Conservation (phyloP, 2,888 invertebrate genomes). For the Hipparchia sbordonii region DNA sequence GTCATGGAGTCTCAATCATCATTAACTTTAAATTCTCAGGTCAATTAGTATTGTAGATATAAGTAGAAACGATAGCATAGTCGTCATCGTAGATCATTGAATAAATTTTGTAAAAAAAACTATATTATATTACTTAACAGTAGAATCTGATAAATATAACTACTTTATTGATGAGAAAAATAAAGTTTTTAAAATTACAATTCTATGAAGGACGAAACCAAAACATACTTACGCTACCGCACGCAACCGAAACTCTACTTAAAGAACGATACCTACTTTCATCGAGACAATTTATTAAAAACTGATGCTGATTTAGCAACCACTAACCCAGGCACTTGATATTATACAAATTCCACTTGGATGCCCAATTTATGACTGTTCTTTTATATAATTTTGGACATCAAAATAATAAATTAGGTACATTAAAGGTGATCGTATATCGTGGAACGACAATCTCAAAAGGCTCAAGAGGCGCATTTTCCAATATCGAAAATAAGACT, state of each 20-base stretch:
- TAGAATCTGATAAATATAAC: too few species aligned
- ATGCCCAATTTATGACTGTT: conserved; percentile 32
- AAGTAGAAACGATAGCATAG: too few species aligned
- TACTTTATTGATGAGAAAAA: too few species aligned
- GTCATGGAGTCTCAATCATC: background rate
- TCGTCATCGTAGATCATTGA: too few species aligned
- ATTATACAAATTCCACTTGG: conserved; percentile 25
- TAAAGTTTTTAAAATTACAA: too few species aligned
- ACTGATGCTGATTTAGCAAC: conserved; percentile 26
- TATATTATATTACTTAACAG: too few species aligned
- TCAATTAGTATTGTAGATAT: background rate
- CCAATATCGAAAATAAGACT: too few species aligned
- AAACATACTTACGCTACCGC: background rate
- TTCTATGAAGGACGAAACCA: background rate
- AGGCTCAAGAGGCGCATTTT: too few species aligned
- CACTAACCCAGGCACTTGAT: conserved; percentile 23
- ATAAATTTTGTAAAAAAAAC: too few species aligned
- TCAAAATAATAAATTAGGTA: conserved; percentile 39
- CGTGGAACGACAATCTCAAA: too few species aligned
- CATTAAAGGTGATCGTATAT: conserved; percentile 15
- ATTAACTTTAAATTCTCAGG: background rate
- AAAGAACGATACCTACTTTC: background rate
- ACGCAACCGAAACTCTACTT: background rate
- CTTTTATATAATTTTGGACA: conserved; percentile 30
- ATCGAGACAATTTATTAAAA: conserved; percentile 14